phyloP scores from a whole-genome alignment of 2,888 invertebrate genomes.

The Electrophaes corylata region DNA sequence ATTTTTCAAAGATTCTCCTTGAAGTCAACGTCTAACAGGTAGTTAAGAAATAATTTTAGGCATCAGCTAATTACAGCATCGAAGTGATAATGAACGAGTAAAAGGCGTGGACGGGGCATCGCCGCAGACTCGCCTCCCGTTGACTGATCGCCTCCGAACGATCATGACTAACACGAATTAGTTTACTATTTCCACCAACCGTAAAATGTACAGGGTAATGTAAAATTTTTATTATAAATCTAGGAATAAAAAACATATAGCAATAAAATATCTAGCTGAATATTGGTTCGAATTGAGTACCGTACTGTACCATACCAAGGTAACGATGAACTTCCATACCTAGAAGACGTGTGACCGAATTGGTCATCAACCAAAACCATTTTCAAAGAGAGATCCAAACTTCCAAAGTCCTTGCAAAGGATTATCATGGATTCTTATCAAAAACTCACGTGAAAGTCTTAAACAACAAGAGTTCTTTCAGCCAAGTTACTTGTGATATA shows the following conservation, averaged over 20 bases:
- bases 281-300: no score
- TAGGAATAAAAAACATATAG: not conserved
- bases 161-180: conserved; percentile 56
- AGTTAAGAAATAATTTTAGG: conserved; percentile 9
- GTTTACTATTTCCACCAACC: conserved; percentile 53
- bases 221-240: conserved; percentile 4
- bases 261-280: not conserved
- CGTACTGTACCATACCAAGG: no score
- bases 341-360: not conserved
- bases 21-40: not conserved
- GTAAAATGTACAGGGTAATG: conserved; percentile 58
- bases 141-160: conserved; percentile 61
- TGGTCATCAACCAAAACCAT: not conserved
- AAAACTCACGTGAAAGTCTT: not conserved
- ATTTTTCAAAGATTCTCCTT: not conserved
- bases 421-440: not conserved
- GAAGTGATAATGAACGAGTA: conserved; percentile 69
- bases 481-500: conserved; percentile 38
- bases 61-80: conserved; percentile 52
- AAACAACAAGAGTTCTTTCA: conserved; percentile 7
- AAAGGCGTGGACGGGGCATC: conserved; percentile 62
- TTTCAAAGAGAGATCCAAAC: not conserved
- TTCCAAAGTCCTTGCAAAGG: not conserved
- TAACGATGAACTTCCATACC: no score
- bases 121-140: conserved; percentile 49